Conservation (phyloP, 2,888 invertebrate species). For the Polydesmus complanatus region DNA sequence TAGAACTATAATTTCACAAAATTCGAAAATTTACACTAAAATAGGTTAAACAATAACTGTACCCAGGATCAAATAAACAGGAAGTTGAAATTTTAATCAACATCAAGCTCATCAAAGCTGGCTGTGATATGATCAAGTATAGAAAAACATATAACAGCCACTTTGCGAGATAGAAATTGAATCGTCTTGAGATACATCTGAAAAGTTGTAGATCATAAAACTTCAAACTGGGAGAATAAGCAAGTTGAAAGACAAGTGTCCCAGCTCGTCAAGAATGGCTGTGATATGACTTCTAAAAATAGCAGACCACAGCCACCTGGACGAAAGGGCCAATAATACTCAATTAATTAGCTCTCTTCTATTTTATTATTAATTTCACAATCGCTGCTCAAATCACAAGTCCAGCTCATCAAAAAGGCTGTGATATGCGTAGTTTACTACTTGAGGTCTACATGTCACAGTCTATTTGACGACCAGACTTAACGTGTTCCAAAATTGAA, state of each 20-base stretch:
- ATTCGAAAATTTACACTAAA: too few relatives aligned
- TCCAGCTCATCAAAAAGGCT: slow-evolving; percentile 90
- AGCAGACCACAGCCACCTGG: slow-evolving; percentile 20
- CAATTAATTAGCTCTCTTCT: background rate
- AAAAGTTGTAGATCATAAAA: background rate
- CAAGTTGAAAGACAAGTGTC: slow-evolving; percentile 9
- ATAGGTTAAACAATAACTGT: background rate
- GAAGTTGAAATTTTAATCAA: too few relatives aligned
- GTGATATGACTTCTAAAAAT: slow-evolving; percentile 26
- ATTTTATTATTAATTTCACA: too few relatives aligned
- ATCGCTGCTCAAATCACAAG: slow-evolving; percentile 22
- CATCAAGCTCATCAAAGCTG: slow-evolving; percentile 83
- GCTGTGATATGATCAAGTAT: slow-evolving; percentile 78
- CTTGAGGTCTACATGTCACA: slow-evolving; percentile 25
- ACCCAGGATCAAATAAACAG: background rate
- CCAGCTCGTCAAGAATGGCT: slow-evolving; percentile 27
- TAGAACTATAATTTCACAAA: background rate
- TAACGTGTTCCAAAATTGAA: background rate
- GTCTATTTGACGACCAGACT: slow-evolving; percentile 24
- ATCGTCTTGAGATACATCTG: too few relatives aligned
- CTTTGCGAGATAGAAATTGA: slow-evolving; percentile 45
- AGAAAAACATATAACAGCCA: slow-evolving; percentile 63
- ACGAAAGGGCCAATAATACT: slow-evolving; percentile 16
- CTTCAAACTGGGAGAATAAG: background rate
- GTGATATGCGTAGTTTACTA: slow-evolving; percentile 52